These are phyloP conservation scores for Dasysyrphus albostriatus DNA, from an alignment of 2,888 invertebrate genomes.

Conservation along the genomic window DNA sequence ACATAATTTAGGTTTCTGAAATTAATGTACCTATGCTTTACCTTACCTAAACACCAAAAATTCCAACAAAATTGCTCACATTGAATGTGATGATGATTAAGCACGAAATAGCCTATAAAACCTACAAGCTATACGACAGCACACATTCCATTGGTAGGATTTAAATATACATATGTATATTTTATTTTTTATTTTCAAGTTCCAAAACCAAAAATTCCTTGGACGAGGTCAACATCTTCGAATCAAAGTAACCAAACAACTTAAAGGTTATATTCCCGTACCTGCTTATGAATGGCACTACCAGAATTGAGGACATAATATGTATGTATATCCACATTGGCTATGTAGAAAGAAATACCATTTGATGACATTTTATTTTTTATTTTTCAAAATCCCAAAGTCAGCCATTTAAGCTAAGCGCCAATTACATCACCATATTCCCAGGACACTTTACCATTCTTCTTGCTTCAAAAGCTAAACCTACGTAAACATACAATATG, in stretches of 20 bases:
- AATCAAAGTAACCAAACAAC: slow-evolving; percentile 54
- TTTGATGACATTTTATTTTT: slow-evolving; percentile 51
- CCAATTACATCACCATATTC: slow-evolving; percentile 74
- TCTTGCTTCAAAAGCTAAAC: slow-evolving; percentile 28
- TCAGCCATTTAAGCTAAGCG: slow-evolving; percentile 58
- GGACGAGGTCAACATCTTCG: slow-evolving; percentile 64
- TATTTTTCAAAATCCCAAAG: slow-evolving; percentile 8
- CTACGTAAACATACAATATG: background rate
- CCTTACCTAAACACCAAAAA: background rate
- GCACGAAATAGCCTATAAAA: background rate
- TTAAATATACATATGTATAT: background rate
- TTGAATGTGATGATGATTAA: background rate
- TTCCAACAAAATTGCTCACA: slow-evolving; percentile 27
- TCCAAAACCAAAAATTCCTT: slow-evolving; percentile 52
- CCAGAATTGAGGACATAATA: slow-evolving; percentile 41
- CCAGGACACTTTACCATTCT: slow-evolving; percentile 68
- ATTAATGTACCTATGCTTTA: background rate
- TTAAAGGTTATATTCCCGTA: slow-evolving; percentile 60
- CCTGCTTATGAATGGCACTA: slow-evolving; percentile 67
- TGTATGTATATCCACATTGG: slow-evolving; percentile 6
- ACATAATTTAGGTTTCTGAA: slow-evolving; percentile 15
- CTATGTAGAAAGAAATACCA: slow-evolving; percentile 14
- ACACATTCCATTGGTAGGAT: slow-evolving; percentile 38
- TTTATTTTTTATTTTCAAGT: background rate
- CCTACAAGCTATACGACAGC: background rate